Evolutionary conservation across 2,888 invertebrate genomes (phyloP).

Genomic region (Calliopum simillimum): DNA sequence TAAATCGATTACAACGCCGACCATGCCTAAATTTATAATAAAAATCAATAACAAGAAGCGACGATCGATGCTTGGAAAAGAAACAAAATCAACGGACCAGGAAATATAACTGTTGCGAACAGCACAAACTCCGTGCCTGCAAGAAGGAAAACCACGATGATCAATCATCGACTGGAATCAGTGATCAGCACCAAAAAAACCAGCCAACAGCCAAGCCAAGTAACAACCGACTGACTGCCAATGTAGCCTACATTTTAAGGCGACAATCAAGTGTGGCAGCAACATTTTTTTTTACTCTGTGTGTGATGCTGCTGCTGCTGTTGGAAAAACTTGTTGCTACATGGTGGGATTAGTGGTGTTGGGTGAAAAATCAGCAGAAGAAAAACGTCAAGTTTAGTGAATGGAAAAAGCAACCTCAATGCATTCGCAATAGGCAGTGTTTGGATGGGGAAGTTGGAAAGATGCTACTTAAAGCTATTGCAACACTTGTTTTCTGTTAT

Average conservation of each 20-base stretch:
- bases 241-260: slow-evolving; percentile 20
- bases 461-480: too few species aligned
- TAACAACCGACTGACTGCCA: background rate
- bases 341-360: background rate
- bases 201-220: background rate
- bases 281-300: background rate
- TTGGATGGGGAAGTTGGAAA: too few species aligned
- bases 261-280: slow-evolving; percentile 16
- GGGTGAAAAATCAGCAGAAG: background rate
- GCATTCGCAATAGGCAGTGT: too few species aligned
- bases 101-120: slow-evolving; percentile 10
- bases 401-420: background rate
- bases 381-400: background rate
- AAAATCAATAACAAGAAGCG: slow-evolving; percentile 9
- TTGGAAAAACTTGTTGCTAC: slow-evolving; percentile 5
- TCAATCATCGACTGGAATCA: slow-evolving; percentile 6
- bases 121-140: background rate
- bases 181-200: background rate
- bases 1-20: slow-evolving; percentile 9
- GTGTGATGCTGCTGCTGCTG: too few species aligned
- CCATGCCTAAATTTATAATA: slow-evolving; percentile 1
- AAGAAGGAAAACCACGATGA: background rate
- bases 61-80: background rate
- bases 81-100: slow-evolving; percentile 8
- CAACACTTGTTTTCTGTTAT: too few species aligned